Percentiles rank a stretch among this genome's conserved stretches.
These are phyloP conservation scores for Spicauda simplicius DNA, from an alignment of 2,888 invertebrate genomes.

Conservation along the genomic window DNA sequence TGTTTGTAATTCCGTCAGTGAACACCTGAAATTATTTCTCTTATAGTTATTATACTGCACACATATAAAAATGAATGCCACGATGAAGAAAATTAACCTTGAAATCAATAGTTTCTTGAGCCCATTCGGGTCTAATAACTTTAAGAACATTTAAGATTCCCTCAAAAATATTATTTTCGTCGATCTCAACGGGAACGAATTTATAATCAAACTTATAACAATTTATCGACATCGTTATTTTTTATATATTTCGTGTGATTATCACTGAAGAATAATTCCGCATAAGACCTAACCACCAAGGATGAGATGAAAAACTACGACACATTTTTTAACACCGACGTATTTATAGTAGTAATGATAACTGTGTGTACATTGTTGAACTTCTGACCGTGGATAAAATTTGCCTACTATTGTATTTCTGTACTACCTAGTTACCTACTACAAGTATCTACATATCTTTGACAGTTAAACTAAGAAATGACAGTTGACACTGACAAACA, in stretches of 20 bases:
- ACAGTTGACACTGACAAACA: too few relatives aligned
- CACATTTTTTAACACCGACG: constrained; percentile 37
- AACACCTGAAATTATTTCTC: constrained; percentile 87
- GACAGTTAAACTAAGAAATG: too few relatives aligned
- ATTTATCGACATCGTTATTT: constrained; percentile 26
- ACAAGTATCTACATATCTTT: too few relatives aligned
- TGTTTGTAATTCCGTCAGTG: constrained; percentile 97
- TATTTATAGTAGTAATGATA: constrained; percentile 1
- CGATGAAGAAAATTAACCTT: constrained; percentile 82
- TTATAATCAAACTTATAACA: constrained; percentile 56
- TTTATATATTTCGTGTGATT: not conserved
- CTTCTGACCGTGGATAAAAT: too few relatives aligned
- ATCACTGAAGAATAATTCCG: constrained; percentile 1
- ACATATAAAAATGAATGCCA: not conserved
- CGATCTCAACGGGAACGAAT: constrained; percentile 86
- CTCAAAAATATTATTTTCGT: constrained; percentile 87
- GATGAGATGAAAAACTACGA: constrained; percentile 34
- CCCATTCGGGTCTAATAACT: constrained; percentile 89
- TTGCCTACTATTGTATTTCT: too few relatives aligned
- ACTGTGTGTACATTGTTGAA: not conserved
- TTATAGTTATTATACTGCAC: not conserved
- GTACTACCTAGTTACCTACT: too few relatives aligned
- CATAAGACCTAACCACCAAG: not conserved
- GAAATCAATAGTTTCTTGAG: constrained; percentile 85
- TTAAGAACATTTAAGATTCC: constrained; percentile 89